A percentile compares a stretch with the other conserved stretches of the same genome.
These are phyloP conservation scores for Petrophora chlorosata DNA, from an alignment of 2,888 invertebrate genomes.

Conservation along the genomic window DNA sequence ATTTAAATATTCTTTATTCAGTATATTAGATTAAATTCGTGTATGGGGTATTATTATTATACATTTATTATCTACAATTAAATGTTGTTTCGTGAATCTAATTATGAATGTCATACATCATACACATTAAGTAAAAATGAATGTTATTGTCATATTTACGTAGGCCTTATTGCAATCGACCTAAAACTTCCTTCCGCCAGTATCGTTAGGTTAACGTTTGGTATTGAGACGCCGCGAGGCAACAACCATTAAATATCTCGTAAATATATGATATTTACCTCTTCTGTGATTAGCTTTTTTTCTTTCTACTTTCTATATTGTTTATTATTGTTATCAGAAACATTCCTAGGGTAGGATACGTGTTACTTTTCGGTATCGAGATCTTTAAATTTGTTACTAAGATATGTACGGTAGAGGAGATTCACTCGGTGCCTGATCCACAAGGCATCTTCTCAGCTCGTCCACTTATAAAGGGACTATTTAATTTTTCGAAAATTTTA, in stretches of 20 bases:
- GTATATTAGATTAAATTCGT: constrained; percentile 59
- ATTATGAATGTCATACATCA: constrained; percentile 45
- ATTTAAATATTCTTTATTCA: constrained; percentile 63
- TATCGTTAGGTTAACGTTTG: constrained; percentile 34
- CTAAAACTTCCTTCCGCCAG: constrained; percentile 32
- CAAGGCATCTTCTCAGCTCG: constrained; percentile 66
- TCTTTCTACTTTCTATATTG: constrained; percentile 68
- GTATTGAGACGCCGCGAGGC: constrained; percentile 53
- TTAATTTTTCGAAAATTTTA: constrained; percentile 73
- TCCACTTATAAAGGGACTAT: constrained; percentile 57
- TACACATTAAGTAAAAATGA: constrained; percentile 52
- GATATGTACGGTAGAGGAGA: constrained; percentile 45
- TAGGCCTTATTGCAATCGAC: constrained; percentile 60
- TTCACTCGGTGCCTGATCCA: constrained; percentile 66
- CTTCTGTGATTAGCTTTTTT: constrained; percentile 76
- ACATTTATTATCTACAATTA: constrained; percentile 56
- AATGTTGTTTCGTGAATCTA: constrained; percentile 68
- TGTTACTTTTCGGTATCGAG: constrained; percentile 59
- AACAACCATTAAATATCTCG: constrained; percentile 61
- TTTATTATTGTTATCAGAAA: constrained; percentile 71
- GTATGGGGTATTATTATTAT: constrained; percentile 59
- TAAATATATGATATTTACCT: constrained; percentile 75
- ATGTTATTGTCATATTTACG: constrained; percentile 58
- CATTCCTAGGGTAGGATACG: constrained; percentile 69
- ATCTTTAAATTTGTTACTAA: constrained; percentile 53